Percentiles rank a stretch among this genome's conserved stretches.
Conservation (phyloP, 2,888 invertebrate species). For the Acleris emargana region DNA sequence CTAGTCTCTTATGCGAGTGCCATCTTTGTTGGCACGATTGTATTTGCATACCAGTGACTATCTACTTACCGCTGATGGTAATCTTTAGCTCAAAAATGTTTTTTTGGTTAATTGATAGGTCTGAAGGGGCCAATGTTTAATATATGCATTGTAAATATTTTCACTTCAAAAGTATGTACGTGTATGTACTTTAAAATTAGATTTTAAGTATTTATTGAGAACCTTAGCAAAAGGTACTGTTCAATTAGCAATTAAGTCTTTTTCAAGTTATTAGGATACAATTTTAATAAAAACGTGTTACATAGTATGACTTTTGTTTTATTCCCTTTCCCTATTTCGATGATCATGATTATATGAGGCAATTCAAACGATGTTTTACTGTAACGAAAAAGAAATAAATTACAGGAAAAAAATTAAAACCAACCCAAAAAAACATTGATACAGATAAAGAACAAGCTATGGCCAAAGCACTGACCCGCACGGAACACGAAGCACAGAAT, state of each 20-base stretch:
- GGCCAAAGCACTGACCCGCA: no score
- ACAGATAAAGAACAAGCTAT: no score
- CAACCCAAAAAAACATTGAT: no score
- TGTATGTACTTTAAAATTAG: slow-evolving; percentile 58
- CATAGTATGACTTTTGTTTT: slow-evolving; percentile 50
- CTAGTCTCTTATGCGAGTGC: slow-evolving; percentile 78
- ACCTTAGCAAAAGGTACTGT: slow-evolving; percentile 56
- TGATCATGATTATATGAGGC: no score
- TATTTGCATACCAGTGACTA: slow-evolving; percentile 61
- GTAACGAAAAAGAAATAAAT: no score
- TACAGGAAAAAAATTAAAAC: no score
- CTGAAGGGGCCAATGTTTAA: slow-evolving; percentile 75
- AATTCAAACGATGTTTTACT: no score
- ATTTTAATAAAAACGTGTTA: slow-evolving; percentile 79
- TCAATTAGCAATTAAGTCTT: slow-evolving; percentile 75
- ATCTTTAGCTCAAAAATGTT: slow-evolving; percentile 59
- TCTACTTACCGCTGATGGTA: slow-evolving; percentile 48
- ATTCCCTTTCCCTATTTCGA: slow-evolving; percentile 26
- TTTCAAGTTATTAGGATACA: slow-evolving; percentile 78
- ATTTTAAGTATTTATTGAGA: slow-evolving; percentile 80
- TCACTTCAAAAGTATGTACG: slow-evolving; percentile 54
- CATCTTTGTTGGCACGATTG: slow-evolving; percentile 65
- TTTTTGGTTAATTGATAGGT: slow-evolving; percentile 56
- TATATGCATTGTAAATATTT: slow-evolving; percentile 53
- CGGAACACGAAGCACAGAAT: no score